Evolutionary conservation across 2,797 vertebrate genomes (phyloP), one percentile per base, ranked within the genome.

Genomic region (Rachycentron canadum): DNA sequence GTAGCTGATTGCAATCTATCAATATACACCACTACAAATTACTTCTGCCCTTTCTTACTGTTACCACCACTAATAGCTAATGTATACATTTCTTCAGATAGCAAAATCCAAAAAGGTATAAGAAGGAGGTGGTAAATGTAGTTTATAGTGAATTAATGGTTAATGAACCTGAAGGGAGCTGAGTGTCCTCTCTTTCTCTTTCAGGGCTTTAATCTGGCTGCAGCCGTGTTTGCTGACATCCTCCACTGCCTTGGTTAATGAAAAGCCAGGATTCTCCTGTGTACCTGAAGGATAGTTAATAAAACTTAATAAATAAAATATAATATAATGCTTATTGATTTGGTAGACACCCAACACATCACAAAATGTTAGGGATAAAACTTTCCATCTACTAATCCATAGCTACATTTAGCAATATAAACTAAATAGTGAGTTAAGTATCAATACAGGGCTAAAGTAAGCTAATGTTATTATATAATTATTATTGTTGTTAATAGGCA

Each of bases 81-180:
- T 28, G 13, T 38, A 16, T 32, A n/a, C 28, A 66, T 10, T 2
- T 43, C 11, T 19, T 36, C 8, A 19, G 4, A 5, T 13, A 57
- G 34, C 12, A 12, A 8, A 70, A 69, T 36, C 14, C 21, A 23
- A 1, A 11, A 10, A 50, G 17, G 45, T 50, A 12, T 30, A 32
- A 32, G 7, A 3, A 14, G 45, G 12, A 2, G 5, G 10, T 11
- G 12, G 34, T 56, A 17, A 6, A 7, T 26, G 36, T 1, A 21
- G 41, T 5, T 5, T 3, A 0, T 25, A 19, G 2, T 41, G 4
- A 13, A 71, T 21, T 40, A 50, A 50, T 21, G 10, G 7, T 59
- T 19, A 58, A 72, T 73, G 16, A 65, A 95, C 94, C 95, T 95
- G 89, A 17, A 94, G 60, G 19, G 52, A 47, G 52, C 41, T 36